Evolutionary conservation across 2,888 invertebrate species (phyloP).

Genomic region (Agrotis ipsilon): DNA sequence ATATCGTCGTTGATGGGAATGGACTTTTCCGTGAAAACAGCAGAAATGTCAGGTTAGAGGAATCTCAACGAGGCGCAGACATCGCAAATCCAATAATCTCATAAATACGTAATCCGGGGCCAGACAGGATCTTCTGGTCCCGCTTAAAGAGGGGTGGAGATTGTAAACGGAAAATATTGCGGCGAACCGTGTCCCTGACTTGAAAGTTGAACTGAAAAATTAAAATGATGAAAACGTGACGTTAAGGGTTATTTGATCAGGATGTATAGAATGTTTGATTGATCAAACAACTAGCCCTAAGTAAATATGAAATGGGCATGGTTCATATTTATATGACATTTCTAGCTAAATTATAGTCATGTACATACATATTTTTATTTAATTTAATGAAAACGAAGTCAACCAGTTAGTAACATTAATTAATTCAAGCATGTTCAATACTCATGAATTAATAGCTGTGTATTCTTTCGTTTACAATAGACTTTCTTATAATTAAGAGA

Average conservation of each 20-base stretch:
- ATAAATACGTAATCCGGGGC: slow-evolving; percentile 9
- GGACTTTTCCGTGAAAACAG: background rate
- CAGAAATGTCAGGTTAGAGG: background rate
- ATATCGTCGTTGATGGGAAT: no score
- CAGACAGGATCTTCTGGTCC: slow-evolving; percentile 6
- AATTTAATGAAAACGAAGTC: background rate
- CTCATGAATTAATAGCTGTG: background rate
- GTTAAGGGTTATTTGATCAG: no score
- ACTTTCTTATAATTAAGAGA: background rate
- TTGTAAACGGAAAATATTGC: slow-evolving; percentile 14
- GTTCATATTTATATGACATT: no score
- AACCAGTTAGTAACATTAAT: background rate
- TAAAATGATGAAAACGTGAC: no score
- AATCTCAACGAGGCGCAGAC: background rate
- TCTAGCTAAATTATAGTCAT: no score
- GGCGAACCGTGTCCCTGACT: background rate
- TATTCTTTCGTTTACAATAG: background rate
- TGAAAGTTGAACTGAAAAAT: background rate
- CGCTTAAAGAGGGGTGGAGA: background rate
- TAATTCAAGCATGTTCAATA: background rate
- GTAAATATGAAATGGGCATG: no score
- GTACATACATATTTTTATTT: no score
- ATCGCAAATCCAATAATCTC: slow-evolving; percentile 27
- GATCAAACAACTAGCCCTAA: no score
- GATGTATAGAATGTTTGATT: no score